These are phyloP conservation scores for Heliconius hortense DNA, from an alignment of 2,888 invertebrate genomes.

Conservation along the genomic window DNA sequence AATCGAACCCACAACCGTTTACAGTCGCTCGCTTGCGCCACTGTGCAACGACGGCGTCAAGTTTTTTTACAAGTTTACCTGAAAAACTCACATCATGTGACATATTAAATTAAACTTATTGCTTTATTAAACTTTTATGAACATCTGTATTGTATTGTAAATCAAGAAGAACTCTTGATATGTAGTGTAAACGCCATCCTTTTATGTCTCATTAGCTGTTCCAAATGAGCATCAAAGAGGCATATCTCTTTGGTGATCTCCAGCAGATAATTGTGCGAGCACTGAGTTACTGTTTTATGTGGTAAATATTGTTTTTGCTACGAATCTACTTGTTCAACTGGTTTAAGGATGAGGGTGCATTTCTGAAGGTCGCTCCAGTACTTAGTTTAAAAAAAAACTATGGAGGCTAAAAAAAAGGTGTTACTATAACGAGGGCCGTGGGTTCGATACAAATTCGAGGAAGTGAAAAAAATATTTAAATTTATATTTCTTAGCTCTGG, in stretches of 20 bases:
- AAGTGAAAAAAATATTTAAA: too few relatives aligned
- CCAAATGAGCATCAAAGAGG: slow-evolving; percentile 26
- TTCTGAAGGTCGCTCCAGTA: neutral
- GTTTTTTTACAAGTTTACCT: neutral
- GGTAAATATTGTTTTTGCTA: slow-evolving; percentile 31
- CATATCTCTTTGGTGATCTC: slow-evolving; percentile 35
- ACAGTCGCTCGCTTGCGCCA: neutral
- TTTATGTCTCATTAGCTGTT: slow-evolving; percentile 31
- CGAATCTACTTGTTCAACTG: slow-evolving; percentile 5
- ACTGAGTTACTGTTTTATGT: slow-evolving; percentile 32
- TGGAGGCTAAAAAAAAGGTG: neutral
- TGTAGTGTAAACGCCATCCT: slow-evolving; percentile 38
- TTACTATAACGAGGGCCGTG: too few relatives aligned
- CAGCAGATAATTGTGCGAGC: slow-evolving; percentile 31
- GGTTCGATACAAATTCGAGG: too few relatives aligned
- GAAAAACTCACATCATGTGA: neutral
- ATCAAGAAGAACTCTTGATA: slow-evolving; percentile 28
- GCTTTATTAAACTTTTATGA: slow-evolving; percentile 24
- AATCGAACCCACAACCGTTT: neutral
- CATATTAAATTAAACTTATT: slow-evolving; percentile 13
- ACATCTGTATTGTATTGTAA: slow-evolving; percentile 13
- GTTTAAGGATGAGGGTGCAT: slow-evolving; percentile 19
- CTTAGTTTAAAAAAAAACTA: neutral
- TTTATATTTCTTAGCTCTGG: too few relatives aligned
- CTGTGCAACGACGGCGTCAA: neutral